Evolutionary conservation across 1,140 invertebrate genomes (phyloP).

Genomic region (Drosophila punjabiensis): DNA sequence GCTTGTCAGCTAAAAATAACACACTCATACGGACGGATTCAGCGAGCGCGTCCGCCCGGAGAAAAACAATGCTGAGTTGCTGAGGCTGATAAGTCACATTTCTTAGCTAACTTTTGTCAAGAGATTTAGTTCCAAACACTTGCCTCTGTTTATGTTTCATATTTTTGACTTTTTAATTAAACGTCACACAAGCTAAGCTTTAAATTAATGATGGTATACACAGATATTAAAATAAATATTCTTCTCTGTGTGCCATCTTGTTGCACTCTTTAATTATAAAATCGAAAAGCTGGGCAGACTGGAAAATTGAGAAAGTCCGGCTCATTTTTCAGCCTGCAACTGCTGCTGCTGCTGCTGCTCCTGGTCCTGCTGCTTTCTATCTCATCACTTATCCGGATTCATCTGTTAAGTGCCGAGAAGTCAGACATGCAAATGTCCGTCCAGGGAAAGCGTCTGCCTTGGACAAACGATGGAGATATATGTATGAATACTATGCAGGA

Average conservation of each 20-base stretch:
- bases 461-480: constrained; percentile 1
- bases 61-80: constrained; percentile 36
- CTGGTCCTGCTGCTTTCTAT: constrained; percentile 11
- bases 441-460: constrained; percentile 18
- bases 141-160: constrained; percentile 18
- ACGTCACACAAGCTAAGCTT: constrained; percentile 8
- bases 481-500: background rate
- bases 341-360: background rate
- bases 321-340: constrained; percentile 16
- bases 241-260: background rate
- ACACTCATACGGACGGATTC: constrained; percentile 11
- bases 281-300: background rate
- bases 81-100: constrained; percentile 35
- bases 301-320: constrained; percentile 13
- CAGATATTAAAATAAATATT: background rate
- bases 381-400: constrained; percentile 20
- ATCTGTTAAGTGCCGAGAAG: constrained; percentile 26
- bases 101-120: constrained; percentile 13
- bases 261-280: constrained; percentile 27
- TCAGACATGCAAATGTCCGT: constrained; percentile 35
- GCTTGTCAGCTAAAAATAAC: constrained; percentile 38
- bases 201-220: background rate
- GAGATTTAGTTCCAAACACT: constrained; percentile 18
- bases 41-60: constrained; percentile 6
- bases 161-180: constrained; percentile 23